Evolutionary conservation across 2,888 invertebrate genomes (phyloP).

Genomic region (Drosophila longiperda): DNA sequence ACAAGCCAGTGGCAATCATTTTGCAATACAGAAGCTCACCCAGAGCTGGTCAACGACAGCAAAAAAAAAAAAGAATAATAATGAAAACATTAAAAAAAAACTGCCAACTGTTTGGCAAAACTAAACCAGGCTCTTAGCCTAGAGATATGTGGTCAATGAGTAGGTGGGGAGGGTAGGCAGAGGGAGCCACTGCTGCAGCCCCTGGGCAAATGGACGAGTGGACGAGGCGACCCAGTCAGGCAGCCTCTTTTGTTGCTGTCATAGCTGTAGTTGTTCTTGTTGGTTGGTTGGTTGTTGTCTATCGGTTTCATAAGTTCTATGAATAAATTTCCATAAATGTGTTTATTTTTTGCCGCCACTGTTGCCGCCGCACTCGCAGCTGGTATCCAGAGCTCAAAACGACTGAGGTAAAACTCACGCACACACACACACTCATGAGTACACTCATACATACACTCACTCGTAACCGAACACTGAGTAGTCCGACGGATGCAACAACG

Average conservation of each 20-base stretch:
- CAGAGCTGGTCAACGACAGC: conserved; percentile 39
- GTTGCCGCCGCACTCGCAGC: conserved; percentile 64
- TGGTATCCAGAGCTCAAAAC: conserved; percentile 54
- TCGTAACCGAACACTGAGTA: conserved; percentile 25
- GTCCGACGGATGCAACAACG: conserved; percentile 72
- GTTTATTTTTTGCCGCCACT: conserved; percentile 73
- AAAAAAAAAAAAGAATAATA: conserved; percentile 18
- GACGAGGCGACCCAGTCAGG: conserved; percentile 72
- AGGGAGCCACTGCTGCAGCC: conserved; percentile 23
- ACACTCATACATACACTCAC: conserved; percentile 19
- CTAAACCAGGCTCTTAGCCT: conserved; percentile 78
- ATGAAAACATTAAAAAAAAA: conserved; percentile 30
- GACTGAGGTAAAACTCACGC: conserved; percentile 49
- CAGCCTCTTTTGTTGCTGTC: conserved; percentile 71
- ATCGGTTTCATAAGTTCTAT: conserved; percentile 83
- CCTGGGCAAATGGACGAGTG: conserved; percentile 49
- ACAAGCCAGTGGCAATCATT: conserved; percentile 53
- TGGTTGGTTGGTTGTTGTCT: conserved; percentile 62
- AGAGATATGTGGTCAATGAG: conserved; percentile 53
- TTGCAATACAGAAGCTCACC: conserved; percentile 49
- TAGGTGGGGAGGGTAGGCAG: not conserved
- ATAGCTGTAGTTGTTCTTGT: conserved; percentile 36
- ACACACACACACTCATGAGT: conserved; percentile 42
- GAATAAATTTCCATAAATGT: conserved; percentile 84
- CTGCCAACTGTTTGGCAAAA: conserved; percentile 72